Percentiles rank a stretch among this genome's conserved stretches.
Conservation (phyloP, 2,888 invertebrate genomes). For the Lycocerus yunnanus region DNA sequence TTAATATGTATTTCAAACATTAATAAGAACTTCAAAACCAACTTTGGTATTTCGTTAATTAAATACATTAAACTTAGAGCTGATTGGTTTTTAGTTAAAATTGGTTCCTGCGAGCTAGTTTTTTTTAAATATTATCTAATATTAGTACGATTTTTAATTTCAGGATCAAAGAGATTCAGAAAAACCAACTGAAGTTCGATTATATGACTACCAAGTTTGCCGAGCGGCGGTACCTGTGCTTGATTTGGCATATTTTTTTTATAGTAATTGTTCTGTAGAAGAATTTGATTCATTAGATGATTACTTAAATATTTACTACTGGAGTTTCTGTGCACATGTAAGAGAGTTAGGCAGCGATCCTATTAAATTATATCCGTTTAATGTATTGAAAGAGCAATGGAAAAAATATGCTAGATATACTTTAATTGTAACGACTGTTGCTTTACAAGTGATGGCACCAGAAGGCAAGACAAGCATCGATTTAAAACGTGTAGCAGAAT, state of each 20-base stretch:
- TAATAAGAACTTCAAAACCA: no score
- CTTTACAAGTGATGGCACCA: no score
- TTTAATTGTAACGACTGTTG: no score
- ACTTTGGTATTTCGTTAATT: no score
- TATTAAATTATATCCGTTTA: conserved; percentile 33
- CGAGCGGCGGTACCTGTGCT: conserved; percentile 31
- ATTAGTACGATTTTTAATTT: conserved; percentile 7
- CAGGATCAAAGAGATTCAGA: conserved; percentile 21
- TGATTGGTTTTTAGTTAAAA: no score
- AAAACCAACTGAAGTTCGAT: conserved; percentile 35
- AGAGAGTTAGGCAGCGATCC: conserved; percentile 36
- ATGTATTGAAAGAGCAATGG: conserved; percentile 18
- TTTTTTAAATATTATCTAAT: no score
- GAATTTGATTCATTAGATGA: conserved; percentile 9
- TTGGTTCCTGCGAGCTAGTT: no score
- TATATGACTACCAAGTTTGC: conserved; percentile 43
- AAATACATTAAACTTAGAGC: no score
- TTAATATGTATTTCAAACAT: no score
- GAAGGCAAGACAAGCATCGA: conserved; percentile 30
- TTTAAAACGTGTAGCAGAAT: conserved; percentile 21
- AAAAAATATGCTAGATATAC: conserved; percentile 11
- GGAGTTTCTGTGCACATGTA: conserved; percentile 32
- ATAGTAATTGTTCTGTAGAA: conserved; percentile 29
- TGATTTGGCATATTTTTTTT: conserved; percentile 40
- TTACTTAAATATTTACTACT: conserved; percentile 39